These are phyloP conservation scores for Pristionchus arcanus DNA, from an alignment of 2,888 invertebrate species.

Conservation along the genomic window DNA sequence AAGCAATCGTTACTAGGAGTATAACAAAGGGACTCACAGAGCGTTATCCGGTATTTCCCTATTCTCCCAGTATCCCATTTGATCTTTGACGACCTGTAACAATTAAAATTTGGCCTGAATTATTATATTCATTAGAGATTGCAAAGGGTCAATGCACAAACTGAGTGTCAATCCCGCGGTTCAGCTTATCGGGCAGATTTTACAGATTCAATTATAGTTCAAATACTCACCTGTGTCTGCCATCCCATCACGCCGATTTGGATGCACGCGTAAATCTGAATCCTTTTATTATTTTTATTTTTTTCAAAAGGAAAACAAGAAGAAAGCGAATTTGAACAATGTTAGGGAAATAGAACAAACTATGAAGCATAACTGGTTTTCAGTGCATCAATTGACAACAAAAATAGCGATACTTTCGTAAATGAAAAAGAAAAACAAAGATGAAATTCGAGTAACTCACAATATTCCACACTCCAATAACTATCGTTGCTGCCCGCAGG, in stretches of 20 bases:
- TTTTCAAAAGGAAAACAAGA: not conserved
- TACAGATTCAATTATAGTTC: not conserved
- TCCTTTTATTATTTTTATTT: not conserved
- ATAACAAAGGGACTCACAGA: too few species aligned
- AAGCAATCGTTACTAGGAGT: too few species aligned
- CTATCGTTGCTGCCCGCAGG: constrained; percentile 69
- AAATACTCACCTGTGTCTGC: constrained; percentile 66
- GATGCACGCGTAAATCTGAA: constrained; percentile 74
- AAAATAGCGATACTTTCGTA: not conserved
- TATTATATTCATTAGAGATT: too few species aligned
- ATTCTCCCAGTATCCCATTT: constrained; percentile 74
- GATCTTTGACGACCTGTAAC: constrained; percentile 63
- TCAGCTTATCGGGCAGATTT: too few species aligned
- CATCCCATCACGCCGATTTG: constrained; percentile 77
- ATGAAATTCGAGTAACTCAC: constrained; percentile 60
- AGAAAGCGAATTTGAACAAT: too few species aligned
- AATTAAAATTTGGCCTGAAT: too few species aligned
- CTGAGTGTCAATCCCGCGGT: not conserved
- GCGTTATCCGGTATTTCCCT: constrained; percentile 74
- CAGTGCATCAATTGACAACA: too few species aligned
- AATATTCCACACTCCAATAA: constrained; percentile 76
- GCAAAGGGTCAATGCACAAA: too few species aligned
- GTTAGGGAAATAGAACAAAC: not conserved
- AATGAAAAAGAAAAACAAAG: too few species aligned
- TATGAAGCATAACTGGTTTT: not conserved